Conservation (phyloP, 92 coral and sea anemone species). For the Scolanthus callimorphus region DNA sequence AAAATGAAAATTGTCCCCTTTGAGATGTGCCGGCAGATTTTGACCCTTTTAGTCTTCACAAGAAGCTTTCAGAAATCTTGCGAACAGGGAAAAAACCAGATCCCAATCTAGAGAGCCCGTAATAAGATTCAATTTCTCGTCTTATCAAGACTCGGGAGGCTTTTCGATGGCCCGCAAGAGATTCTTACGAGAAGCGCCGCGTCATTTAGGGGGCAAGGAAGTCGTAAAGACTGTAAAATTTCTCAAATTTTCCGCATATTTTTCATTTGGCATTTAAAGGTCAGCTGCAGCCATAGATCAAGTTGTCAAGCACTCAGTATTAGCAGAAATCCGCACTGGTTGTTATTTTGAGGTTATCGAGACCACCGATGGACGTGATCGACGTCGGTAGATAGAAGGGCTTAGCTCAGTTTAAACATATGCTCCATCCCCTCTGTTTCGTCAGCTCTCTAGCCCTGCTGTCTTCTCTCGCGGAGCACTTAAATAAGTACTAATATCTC, state of each 20-base stretch:
- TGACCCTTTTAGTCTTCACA: conserved; percentile 23
- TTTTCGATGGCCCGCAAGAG: not conserved
- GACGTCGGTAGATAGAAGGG: conserved; percentile 59
- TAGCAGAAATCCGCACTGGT: conserved; percentile 53
- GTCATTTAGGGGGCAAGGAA: too few relatives aligned
- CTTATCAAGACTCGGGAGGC: not conserved
- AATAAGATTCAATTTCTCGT: conserved; percentile 18
- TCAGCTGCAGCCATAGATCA: conserved; percentile 52
- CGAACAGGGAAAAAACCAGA: conserved; percentile 42
- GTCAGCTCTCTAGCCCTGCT: not conserved
- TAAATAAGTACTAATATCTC: not conserved
- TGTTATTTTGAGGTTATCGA: conserved; percentile 40
- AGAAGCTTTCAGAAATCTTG: conserved; percentile 27
- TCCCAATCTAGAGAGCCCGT: conserved; percentile 22
- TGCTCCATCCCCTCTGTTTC: not conserved
- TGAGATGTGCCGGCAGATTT: conserved; percentile 43
- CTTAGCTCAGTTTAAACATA: conserved; percentile 42
- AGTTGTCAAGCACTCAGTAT: conserved; percentile 71
- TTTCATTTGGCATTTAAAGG: conserved; percentile 61
- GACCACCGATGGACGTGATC: conserved; percentile 55
- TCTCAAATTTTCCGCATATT: conserved; percentile 61
- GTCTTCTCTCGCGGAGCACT: not conserved
- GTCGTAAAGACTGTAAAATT: conserved; percentile 52
- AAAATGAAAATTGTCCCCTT: conserved; percentile 77
- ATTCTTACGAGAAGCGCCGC: conserved; percentile 16